Percentiles rank a stretch among this genome's conserved stretches.
Conservation (phyloP, 2,113 vertebrate genomes). For the Sorex fumeus region DNA sequence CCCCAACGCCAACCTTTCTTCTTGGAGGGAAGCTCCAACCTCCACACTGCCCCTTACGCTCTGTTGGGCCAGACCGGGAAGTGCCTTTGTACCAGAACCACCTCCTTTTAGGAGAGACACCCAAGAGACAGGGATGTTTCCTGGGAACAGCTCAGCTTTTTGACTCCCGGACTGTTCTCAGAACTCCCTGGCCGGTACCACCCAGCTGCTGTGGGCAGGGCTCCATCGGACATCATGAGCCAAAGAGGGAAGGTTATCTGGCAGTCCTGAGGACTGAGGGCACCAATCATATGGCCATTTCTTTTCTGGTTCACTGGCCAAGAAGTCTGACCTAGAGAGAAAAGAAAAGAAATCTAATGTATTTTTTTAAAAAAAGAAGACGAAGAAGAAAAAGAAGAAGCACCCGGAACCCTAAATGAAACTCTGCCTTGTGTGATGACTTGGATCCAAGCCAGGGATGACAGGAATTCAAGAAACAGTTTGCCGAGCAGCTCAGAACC, state of each 20-base stretch:
- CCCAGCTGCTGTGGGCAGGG: neutral
- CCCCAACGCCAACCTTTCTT: neutral
- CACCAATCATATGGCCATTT: neutral
- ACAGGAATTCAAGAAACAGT: constrained; percentile 68
- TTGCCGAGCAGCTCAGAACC: constrained; percentile 68
- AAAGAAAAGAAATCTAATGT: neutral
- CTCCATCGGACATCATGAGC: neutral
- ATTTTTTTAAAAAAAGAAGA: neutral
- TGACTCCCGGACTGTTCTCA: neutral
- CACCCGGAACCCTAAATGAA: constrained; percentile 60
- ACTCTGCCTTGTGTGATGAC: constrained; percentile 10
- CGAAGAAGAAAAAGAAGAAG: constrained; percentile 16
- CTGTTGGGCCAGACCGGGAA: neutral
- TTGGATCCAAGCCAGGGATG: constrained; percentile 53
- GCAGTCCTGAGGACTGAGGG: neutral
- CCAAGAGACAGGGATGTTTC: neutral
- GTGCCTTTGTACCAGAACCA: constrained; percentile 9
- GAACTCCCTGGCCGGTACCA: neutral
- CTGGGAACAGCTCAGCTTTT: neutral
- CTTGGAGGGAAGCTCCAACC: neutral
- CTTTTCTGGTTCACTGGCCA: neutral
- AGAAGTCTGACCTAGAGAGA: neutral
- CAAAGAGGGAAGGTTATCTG: neutral
- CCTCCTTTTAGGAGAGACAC: constrained; percentile 52
- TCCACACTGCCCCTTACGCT: neutral